Evolutionary conservation across 1,140 invertebrate species (phyloP).

Genomic region (Papilio xuthus): DNA sequence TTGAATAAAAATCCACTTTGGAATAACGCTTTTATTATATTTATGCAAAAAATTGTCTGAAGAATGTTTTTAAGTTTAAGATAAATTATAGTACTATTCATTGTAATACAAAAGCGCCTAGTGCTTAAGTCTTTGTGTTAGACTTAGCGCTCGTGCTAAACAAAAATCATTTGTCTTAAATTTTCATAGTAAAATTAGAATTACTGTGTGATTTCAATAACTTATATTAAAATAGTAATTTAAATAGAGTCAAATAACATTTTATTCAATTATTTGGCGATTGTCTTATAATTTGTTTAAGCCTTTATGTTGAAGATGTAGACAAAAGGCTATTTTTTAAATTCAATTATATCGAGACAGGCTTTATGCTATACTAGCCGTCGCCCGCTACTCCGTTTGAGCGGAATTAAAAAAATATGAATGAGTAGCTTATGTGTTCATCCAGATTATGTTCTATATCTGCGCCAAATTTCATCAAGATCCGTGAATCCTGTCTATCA

Average conservation of each 20-base stretch:
- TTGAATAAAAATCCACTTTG: constrained; percentile 19
- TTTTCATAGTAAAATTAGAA: not conserved
- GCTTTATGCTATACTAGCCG: too few relatives aligned
- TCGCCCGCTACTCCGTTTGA: too few relatives aligned
- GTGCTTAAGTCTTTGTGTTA: not conserved
- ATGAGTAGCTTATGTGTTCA: too few relatives aligned
- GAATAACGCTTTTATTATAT: constrained; percentile 11
- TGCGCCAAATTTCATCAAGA: too few relatives aligned
- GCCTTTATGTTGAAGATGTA: too few relatives aligned
- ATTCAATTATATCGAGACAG: too few relatives aligned
- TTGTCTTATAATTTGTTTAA: not conserved
- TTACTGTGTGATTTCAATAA: not conserved
- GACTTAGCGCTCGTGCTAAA: not conserved
- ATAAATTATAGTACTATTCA: not conserved
- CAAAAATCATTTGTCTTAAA: not conserved
- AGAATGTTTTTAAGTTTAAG: not conserved
- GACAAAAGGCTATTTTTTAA: too few relatives aligned
- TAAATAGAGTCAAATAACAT: too few relatives aligned
- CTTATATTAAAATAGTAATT: not conserved
- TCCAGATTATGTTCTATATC: too few relatives aligned
- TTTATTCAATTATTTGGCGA: not conserved
- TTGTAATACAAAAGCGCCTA: not conserved
- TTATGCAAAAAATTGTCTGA: constrained; percentile 3
- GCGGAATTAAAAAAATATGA: too few relatives aligned
- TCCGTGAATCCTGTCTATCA: too few relatives aligned